Evolutionary conservation across 2,113 vertebrate species (phyloP), one percentile per base, ranked within the genome.

Genomic region (Cyrtonyx montezumae): DNA sequence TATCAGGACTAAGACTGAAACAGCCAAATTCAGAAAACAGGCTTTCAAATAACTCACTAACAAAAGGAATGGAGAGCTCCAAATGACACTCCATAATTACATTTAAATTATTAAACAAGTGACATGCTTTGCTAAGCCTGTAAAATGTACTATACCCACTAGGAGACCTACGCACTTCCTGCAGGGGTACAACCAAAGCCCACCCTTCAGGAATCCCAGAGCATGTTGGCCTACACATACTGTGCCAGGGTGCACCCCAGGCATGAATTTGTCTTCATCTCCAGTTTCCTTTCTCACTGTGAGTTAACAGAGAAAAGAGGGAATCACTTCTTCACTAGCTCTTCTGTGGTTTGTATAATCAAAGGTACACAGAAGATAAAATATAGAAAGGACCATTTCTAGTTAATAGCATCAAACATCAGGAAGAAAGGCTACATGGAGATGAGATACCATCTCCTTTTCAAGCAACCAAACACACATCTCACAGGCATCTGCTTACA

Each of bases 161-260:
- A 8, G 58, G 55, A 75, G 73, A 61, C 56, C 79, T 66, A 58
- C 28, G 49, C 25, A 7, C 5, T 0, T 0, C 7, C 0, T 19
- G 19, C 0, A 49, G 40, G 36, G 53, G 59, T 36, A 58, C 43
- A 79, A 58, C 7, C 13, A 66, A 49, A 21, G 36, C 25, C 26
- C 26, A 11, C 49, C 55, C 34, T 56, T 51, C 56, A 59, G 67
- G 55, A 10, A 85, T 19, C 23, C 19, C n/a, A 68, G 28, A 14
- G 62, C 28, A 91, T 75, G 25, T 6, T n/a, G 69, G 42, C 36
- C 70, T 51, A 17, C n/a, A 34, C 5, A 13, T 37, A 77, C 68
- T 0, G 0, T 26, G 28, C 6, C 3, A 1, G n/a, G 13, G 5
- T 46, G 18, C 28, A 80, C n/a, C 46, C 45, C 40, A 62, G 40